Conservation (phyloP, 2,888 invertebrate genomes). For the Drosophila infuscata region DNA sequence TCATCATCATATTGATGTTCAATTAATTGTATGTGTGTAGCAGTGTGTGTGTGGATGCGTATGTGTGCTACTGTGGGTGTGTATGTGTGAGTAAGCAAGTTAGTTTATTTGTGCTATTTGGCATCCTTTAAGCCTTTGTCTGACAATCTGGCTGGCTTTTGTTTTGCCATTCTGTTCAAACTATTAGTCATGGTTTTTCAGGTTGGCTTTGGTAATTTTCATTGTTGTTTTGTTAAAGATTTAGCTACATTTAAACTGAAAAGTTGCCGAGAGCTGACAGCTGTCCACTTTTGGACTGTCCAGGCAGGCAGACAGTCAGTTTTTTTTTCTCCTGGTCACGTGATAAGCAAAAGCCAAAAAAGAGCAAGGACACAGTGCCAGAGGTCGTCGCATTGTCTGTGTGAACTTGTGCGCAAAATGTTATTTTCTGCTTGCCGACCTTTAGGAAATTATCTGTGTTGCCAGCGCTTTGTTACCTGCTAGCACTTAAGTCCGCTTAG, state of each 20-base stretch:
- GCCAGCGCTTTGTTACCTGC: slow-evolving; percentile 42
- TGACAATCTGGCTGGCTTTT: slow-evolving; percentile 69
- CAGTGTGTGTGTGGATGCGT: slow-evolving; percentile 19
- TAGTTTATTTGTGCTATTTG: slow-evolving; percentile 38
- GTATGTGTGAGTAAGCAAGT: slow-evolving; percentile 2
- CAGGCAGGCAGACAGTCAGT: slow-evolving; percentile 20
- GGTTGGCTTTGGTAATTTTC: slow-evolving; percentile 29
- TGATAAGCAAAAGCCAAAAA: slow-evolving; percentile 54
- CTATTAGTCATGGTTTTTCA: slow-evolving; percentile 73
- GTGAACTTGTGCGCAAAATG: slow-evolving; percentile 73
- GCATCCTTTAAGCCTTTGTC: slow-evolving; percentile 66
- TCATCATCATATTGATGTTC: slow-evolving; percentile 46
- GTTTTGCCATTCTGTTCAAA: slow-evolving; percentile 63
- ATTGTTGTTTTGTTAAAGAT: slow-evolving; percentile 35
- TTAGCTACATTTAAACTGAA: slow-evolving; percentile 61
- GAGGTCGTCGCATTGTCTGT: slow-evolving; percentile 65
- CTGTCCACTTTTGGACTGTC: slow-evolving; percentile 35
- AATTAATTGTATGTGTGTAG: slow-evolving; percentile 57
- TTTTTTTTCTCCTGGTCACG: slow-evolving; percentile 44
- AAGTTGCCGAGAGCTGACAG: slow-evolving; percentile 58
- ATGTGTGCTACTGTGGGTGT: not conserved
- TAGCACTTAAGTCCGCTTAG: slow-evolving; percentile 26
- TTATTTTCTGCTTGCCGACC: slow-evolving; percentile 76
- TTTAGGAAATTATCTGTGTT: slow-evolving; percentile 75
- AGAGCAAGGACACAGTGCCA: slow-evolving; percentile 12